Evolutionary conservation across 2,797 vertebrate species (phyloP).

Genomic region (Acanthurus leucopareius): DNA sequence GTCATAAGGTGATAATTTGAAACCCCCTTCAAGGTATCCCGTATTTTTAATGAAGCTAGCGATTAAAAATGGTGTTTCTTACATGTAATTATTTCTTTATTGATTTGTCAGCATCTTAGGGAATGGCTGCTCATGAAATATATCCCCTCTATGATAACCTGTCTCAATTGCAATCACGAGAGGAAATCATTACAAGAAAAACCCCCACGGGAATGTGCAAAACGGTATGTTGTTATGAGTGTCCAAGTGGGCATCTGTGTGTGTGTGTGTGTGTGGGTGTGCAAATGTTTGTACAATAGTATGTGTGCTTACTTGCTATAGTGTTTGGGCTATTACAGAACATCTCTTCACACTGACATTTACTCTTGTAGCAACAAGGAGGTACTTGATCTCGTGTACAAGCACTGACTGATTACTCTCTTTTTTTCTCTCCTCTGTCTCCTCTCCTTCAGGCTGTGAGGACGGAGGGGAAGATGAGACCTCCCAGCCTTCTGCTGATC

Average conservation of each 20-base stretch:
- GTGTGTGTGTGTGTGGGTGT: conserved; percentile 3
- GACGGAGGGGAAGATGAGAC: conserved; percentile 93
- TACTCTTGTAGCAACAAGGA: conserved; percentile 53
- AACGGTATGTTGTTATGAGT: conserved; percentile 40
- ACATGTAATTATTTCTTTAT: conserved; percentile 82
- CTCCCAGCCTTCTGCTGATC: conserved; percentile 94
- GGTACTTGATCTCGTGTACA: conserved; percentile 59
- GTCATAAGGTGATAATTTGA: conserved; percentile 69
- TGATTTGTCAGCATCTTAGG: conserved; percentile 77
- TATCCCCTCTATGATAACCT: conserved; percentile 68
- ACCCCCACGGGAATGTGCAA: conserved; percentile 50
- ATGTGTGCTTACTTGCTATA: conserved; percentile 1
- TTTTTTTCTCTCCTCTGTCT: conserved; percentile 11
- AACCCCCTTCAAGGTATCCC: conserved; percentile 59
- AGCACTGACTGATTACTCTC: conserved; percentile 62
- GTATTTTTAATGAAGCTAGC: conserved; percentile 69
- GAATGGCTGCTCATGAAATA: conserved; percentile 73
- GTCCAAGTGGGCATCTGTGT: conserved; percentile 37
- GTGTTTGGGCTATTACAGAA: conserved; percentile 33
- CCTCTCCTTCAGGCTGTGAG: conserved; percentile 73
- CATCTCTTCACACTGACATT: conserved; percentile 44
- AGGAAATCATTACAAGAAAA: conserved; percentile 73
- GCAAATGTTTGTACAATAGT: conserved; percentile 32
- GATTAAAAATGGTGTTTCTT: conserved; percentile 75
- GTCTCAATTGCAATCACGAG: conserved; percentile 70